Conservation (phyloP, 2,797 vertebrate genomes). For the Aldrovandia affinis region DNA sequence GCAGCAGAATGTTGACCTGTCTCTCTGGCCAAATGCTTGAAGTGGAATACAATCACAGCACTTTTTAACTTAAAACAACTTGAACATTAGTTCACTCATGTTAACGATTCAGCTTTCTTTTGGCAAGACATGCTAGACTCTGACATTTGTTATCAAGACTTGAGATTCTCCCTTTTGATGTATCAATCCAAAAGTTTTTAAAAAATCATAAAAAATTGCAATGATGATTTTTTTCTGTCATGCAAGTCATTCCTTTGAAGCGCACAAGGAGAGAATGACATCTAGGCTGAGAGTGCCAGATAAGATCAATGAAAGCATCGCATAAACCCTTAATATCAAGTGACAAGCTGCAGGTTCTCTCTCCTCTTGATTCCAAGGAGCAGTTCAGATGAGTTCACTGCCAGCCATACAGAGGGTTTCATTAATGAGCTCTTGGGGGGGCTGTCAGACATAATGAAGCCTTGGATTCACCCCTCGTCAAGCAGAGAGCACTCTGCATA, state of each 20-base stretch:
- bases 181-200: background rate
- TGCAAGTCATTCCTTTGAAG: background rate
- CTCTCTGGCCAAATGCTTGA: background rate
- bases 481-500: background rate
- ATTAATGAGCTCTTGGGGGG: constrained; percentile 27
- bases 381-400: background rate
- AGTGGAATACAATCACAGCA: background rate
- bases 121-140: background rate
- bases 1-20: background rate
- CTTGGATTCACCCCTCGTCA: constrained; percentile 36
- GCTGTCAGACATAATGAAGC: constrained; percentile 34
- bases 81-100: background rate
- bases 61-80: background rate
- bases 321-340: background rate
- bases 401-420: background rate
- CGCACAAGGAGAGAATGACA: background rate
- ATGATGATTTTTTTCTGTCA: background rate
- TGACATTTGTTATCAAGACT: background rate
- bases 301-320: background rate
- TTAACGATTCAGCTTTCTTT: background rate
- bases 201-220: background rate
- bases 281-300: background rate
- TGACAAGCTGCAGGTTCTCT: background rate
- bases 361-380: background rate
- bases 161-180: background rate